Evolutionary conservation across 2,113 vertebrate genomes (phyloP).

Genomic region (Sciurus niger): DNA sequence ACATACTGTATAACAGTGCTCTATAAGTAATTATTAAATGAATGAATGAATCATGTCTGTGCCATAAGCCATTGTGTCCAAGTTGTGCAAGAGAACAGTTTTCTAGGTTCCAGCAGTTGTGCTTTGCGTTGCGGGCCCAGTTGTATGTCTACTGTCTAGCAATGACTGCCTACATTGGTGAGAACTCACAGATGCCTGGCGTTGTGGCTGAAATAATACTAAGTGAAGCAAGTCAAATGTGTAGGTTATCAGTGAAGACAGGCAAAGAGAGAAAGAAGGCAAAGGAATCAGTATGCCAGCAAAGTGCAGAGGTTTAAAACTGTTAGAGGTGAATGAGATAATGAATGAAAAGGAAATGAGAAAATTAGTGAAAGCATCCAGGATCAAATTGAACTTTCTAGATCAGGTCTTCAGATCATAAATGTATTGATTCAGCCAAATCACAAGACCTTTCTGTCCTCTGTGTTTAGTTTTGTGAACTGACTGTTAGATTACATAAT

Average conservation of each 20-base stretch:
- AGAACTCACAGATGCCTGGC: neutral
- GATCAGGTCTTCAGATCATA: neutral
- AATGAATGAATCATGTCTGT: neutral
- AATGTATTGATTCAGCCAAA: neutral
- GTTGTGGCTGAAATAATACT: neutral
- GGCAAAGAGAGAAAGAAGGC: neutral
- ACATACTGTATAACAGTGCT: neutral
- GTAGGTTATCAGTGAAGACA: neutral
- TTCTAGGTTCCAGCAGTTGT: neutral
- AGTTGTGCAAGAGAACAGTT: neutral
- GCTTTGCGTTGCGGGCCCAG: rapidly evolving
- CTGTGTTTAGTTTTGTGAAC: slow-evolving; percentile 17
- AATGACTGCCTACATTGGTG: neutral
- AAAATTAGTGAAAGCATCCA: neutral
- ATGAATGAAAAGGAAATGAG: slow-evolving; percentile 36
- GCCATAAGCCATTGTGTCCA: neutral
- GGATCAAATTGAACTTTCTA: slow-evolving; percentile 7
- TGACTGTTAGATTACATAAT: neutral
- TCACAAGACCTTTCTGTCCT: neutral
- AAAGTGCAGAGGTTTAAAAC: neutral
- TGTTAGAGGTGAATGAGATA: neutral
- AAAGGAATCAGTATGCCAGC: neutral
- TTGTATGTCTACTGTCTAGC: neutral
- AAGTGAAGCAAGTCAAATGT: neutral
- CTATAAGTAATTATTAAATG: neutral